phyloP scores from a whole-genome alignment of 2,888 invertebrate genomes.

The Entomobrya multifasciata region DNA sequence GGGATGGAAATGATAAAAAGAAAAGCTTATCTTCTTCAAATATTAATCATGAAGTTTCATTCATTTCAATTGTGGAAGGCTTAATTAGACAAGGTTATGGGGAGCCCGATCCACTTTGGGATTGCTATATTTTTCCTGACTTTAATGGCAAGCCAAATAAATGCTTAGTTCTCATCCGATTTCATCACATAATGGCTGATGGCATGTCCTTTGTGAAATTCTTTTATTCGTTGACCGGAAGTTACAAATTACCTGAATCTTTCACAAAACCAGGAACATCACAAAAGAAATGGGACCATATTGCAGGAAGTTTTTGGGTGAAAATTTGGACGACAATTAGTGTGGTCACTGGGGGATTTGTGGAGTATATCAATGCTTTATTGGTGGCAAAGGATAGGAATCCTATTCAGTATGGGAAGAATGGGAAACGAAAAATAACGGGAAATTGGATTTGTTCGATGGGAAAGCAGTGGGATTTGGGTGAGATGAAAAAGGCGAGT shows the following conservation, averaged over 20 bases:
- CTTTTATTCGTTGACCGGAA: conserved; percentile 33
- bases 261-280: conserved; percentile 3
- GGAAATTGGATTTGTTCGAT: conserved; percentile 54
- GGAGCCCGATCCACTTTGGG: conserved; percentile 32
- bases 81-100: conserved; percentile 25
- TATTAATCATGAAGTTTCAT: neutral
- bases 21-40: neutral
- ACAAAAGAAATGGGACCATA: neutral
- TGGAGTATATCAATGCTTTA: conserved; percentile 13
- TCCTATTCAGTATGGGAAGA: neutral
- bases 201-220: conserved; percentile 56
- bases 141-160: conserved; percentile 9
- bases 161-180: neutral
- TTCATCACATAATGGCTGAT: conserved; percentile 57
- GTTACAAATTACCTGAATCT: neutral
- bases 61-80: neutral
- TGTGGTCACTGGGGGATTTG: conserved; percentile 18
- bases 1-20: neutral
- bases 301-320: neutral
- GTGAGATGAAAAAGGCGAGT: conserved; percentile 23
- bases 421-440: conserved; percentile 4
- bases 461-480: conserved; percentile 11
- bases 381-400: conserved; percentile 15
- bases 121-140: conserved; percentile 7
- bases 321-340: neutral